Evolutionary conservation across 2,888 invertebrate genomes (phyloP).

Genomic region (Cenopis cana): DNA sequence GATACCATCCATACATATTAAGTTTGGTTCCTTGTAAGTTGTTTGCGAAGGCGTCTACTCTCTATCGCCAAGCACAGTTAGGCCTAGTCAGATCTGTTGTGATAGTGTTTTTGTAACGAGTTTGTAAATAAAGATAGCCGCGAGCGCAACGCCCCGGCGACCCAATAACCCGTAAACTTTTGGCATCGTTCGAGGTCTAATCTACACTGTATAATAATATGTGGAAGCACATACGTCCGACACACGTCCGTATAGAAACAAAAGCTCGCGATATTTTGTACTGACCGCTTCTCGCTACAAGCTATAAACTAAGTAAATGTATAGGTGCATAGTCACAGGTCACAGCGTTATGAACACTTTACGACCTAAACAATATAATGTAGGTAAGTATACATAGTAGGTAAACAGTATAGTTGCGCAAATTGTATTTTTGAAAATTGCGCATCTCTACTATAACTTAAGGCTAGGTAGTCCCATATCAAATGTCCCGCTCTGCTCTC

Average conservation of each 20-base stretch:
- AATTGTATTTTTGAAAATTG: too few species aligned
- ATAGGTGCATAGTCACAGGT: too few species aligned
- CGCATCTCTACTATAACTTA: too few species aligned
- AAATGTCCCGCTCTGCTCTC: too few species aligned
- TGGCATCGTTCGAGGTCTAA: conserved; percentile 31
- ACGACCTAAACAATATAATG: too few species aligned
- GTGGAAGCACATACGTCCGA: background rate
- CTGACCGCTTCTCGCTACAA: background rate
- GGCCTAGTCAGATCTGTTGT: conserved; percentile 4
- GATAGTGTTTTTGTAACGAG: conserved; percentile 35
- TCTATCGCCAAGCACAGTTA: conserved; percentile 3
- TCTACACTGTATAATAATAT: background rate
- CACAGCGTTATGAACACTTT: too few species aligned
- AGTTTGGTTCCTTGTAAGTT: conserved; percentile 9
- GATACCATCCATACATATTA: conserved; percentile 2
- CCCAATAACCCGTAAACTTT: conserved; percentile 45
- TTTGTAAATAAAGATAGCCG: conserved; percentile 42
- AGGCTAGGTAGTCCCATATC: too few species aligned
- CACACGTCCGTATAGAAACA: background rate
- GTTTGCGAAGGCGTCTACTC: background rate
- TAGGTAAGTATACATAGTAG: too few species aligned
- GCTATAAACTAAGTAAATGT: too few species aligned
- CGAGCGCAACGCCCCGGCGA: conserved; percentile 36
- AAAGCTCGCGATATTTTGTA: conserved; percentile 2
- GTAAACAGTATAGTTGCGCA: too few species aligned